Conservation (phyloP, 2,113 vertebrate genomes). For the Bos javanicus region DNA sequence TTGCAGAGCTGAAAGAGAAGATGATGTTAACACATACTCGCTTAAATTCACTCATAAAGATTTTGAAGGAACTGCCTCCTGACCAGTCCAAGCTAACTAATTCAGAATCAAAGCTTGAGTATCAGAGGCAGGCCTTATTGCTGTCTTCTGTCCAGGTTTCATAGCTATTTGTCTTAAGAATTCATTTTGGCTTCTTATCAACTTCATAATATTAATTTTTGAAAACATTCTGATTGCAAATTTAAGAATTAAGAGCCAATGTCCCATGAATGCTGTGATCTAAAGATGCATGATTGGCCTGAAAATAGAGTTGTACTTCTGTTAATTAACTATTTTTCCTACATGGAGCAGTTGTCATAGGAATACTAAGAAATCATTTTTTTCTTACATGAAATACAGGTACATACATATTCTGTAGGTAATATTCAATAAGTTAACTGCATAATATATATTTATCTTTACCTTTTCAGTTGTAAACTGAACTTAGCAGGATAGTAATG, state of each 20-base stretch:
- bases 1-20: slow-evolving; percentile 78
- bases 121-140: background rate
- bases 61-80: slow-evolving; percentile 45
- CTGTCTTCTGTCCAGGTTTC: background rate
- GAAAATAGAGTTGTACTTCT: background rate
- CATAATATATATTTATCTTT: background rate
- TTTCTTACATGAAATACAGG: background rate
- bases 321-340: background rate
- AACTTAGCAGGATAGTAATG: background rate
- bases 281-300: background rate
- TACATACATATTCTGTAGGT: background rate
- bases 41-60: slow-evolving; percentile 45
- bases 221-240: background rate
- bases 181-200: background rate
- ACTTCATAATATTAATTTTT: background rate
- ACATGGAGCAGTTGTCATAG: background rate
- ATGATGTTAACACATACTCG: slow-evolving; percentile 47
- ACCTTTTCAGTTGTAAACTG: background rate
- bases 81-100: slow-evolving; percentile 36
- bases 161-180: slow-evolving; percentile 1
- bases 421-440: slow-evolving; percentile 1
- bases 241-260: background rate
- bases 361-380: background rate
- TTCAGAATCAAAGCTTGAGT: background rate
- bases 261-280: background rate